These are phyloP conservation scores for Cephalopholis sonnerati DNA, from an alignment of 2,113 vertebrate species.

Conservation along the genomic window DNA sequence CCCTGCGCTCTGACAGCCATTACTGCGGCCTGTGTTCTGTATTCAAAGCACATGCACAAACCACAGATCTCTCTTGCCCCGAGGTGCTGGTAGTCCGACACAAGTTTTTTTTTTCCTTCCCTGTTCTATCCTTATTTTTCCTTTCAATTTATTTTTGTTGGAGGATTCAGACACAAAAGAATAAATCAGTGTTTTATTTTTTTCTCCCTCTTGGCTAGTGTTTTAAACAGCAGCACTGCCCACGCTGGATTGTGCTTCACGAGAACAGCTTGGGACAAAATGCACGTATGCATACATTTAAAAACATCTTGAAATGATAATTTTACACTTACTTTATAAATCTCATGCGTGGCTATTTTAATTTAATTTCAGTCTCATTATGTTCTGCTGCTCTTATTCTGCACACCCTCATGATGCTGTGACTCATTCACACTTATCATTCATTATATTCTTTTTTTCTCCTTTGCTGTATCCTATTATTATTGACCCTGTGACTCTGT, in stretches of 20 bases:
- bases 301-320: slow-evolving; percentile 9
- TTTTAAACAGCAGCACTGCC: slow-evolving; percentile 37
- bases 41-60: slow-evolving; percentile 52
- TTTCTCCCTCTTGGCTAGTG: slow-evolving; percentile 29
- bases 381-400: neutral
- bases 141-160: slow-evolving; percentile 40
- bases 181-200: slow-evolving; percentile 32
- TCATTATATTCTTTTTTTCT: slow-evolving; percentile 23
- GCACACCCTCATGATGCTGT: neutral
- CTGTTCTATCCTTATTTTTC: slow-evolving; percentile 28
- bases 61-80: slow-evolving; percentile 33
- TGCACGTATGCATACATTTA: slow-evolving; percentile 17
- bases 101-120: neutral
- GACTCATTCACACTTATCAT: slow-evolving; percentile 40
- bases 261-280: slow-evolving; percentile 27
- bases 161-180: slow-evolving; percentile 50
- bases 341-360: neutral
- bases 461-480: slow-evolving; percentile 18
- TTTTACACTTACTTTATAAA: neutral
- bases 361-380: slow-evolving; percentile 21
- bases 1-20: slow-evolving; percentile 12
- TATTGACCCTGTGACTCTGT: slow-evolving; percentile 33
- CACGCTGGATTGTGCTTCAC: slow-evolving; percentile 24
- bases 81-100: slow-evolving; percentile 30
- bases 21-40: slow-evolving; percentile 18